Percentiles rank a stretch among this genome's conserved stretches.
Evolutionary conservation across 2,113 vertebrate species (phyloP).

Genomic region (Leiothrix lutea): DNA sequence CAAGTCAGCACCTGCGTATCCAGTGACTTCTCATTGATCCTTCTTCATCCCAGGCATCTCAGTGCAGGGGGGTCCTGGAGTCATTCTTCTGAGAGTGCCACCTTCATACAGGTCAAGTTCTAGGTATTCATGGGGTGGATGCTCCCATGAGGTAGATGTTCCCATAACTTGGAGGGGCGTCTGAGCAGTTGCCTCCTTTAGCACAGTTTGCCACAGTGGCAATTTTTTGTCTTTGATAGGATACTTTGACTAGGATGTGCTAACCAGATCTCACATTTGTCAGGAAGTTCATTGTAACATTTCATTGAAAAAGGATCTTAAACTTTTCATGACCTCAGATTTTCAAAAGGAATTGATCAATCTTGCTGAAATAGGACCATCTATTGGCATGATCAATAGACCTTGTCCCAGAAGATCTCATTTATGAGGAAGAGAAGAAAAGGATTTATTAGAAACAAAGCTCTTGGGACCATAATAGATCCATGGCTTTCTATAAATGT

Average conservation of each 20-base stretch:
- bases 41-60: not conserved
- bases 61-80: rapidly evolving
- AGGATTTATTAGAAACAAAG: not conserved
- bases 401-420: not conserved
- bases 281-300: not conserved
- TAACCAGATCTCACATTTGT: not conserved
- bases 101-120: not conserved
- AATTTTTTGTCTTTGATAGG: rapidly evolving
- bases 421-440: not conserved
- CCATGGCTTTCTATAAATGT: not conserved
- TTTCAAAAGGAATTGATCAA: not conserved
- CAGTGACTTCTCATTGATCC: rapidly evolving
- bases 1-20: not conserved
- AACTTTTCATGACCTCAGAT: not conserved
- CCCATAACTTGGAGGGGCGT: not conserved
- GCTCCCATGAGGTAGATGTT: not conserved
- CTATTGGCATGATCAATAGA: not conserved
- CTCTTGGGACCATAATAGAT: not conserved
- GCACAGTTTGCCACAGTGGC: not conserved
- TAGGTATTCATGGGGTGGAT: not conserved
- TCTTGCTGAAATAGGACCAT: not conserved
- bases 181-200: not conserved
- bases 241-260: not conserved
- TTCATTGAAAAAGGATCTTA: not conserved
- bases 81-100: not conserved